A percentile compares a stretch with the other conserved stretches of the same genome.
These are phyloP conservation scores for Merodon equestris DNA, from an alignment of 2,888 invertebrate genomes.

Conservation along the genomic window DNA sequence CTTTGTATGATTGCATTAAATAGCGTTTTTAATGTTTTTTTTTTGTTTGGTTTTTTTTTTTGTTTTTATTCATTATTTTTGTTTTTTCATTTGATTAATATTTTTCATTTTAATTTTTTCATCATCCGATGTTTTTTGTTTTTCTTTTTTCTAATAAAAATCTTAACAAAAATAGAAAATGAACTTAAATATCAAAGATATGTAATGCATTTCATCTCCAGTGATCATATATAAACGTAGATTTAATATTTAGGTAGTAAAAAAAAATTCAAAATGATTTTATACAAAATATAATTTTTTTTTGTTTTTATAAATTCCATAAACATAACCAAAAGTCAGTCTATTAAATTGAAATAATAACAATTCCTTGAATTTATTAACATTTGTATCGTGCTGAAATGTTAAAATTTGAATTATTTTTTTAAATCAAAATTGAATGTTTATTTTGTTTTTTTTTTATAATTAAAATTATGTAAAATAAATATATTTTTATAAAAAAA, in stretches of 20 bases:
- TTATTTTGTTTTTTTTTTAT: slow-evolving; percentile 7
- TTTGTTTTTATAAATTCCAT: slow-evolving; percentile 31
- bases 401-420: slow-evolving; percentile 34
- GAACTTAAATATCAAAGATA: slow-evolving; percentile 16
- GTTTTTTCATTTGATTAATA: slow-evolving; percentile 53
- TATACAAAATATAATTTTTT: slow-evolving; percentile 15
- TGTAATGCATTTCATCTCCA: background rate
- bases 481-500: slow-evolving; percentile 49
- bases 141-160: slow-evolving; percentile 49
- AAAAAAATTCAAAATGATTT: slow-evolving; percentile 33
- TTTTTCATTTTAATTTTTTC: slow-evolving; percentile 38
- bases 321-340: slow-evolving; percentile 66
- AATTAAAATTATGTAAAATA: slow-evolving; percentile 38
- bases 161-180: slow-evolving; percentile 57
- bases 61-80: no score
- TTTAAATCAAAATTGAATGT: slow-evolving; percentile 41
- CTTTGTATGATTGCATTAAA: slow-evolving; percentile 50
- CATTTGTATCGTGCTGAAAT: background rate
- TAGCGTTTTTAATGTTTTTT: slow-evolving; percentile 1
- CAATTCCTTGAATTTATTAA: background rate
- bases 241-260: slow-evolving; percentile 32
- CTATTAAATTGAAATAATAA: slow-evolving; percentile 59
- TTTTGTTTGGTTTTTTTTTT: slow-evolving; percentile 3
- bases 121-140: slow-evolving; percentile 38
- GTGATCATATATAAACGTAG: slow-evolving; percentile 26